Base-by-base conservation (phyloP, 2,888 invertebrate species). In the Gnatocerus cornutus region DNA sequence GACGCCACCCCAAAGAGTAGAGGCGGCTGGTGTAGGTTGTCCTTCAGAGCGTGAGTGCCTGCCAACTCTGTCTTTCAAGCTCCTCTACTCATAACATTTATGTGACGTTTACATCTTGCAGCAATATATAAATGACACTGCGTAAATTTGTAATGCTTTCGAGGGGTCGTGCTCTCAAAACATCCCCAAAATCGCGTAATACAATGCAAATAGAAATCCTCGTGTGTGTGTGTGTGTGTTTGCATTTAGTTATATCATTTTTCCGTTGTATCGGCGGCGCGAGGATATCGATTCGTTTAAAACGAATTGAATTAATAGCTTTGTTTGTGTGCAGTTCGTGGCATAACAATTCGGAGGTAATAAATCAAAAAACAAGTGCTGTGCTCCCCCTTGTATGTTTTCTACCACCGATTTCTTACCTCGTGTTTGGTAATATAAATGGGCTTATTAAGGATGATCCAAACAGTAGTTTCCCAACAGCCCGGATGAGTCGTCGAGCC, bases 391-490 rank as follows among this genome's bases (percentile, higher is more conserved):
- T 39, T 48, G 4, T 56, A 56, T 56, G 48, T 10, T 45, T 41
- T 30, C 48, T 48, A 27, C 37, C 27, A 46, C 46, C 59, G 65
- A 74, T 67, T 69, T 74, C 88, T 85, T 86, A 98, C 98, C 93
- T 98, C 97, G 85, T 96, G 94, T 82, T 93, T 93, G 76, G 97
- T 96, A 83, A 99, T 95, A 89, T 97, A 98, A 83, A 98, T 95
- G 73, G 98, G 98, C 85, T 96, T 97, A 87, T 99, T 99, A 85
- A 97, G 91, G 80, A 99, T 95, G 82, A 99, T 92, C 99, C 99
- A 99, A 69, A 98, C 96, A 39, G 98, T 96, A n/a, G 98, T 98
- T 87, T 99, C 99, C 93, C 98, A 96, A 86, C 99, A 99, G 55
- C 98, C 96, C 6, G 99, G 99, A 86, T 96, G 96, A 64, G 99